A percentile compares a stretch with the other conserved stretches of the same genome.
Evolutionary conservation across 2,113 vertebrate species (phyloP).

Genomic region (Corythornis cristatus): DNA sequence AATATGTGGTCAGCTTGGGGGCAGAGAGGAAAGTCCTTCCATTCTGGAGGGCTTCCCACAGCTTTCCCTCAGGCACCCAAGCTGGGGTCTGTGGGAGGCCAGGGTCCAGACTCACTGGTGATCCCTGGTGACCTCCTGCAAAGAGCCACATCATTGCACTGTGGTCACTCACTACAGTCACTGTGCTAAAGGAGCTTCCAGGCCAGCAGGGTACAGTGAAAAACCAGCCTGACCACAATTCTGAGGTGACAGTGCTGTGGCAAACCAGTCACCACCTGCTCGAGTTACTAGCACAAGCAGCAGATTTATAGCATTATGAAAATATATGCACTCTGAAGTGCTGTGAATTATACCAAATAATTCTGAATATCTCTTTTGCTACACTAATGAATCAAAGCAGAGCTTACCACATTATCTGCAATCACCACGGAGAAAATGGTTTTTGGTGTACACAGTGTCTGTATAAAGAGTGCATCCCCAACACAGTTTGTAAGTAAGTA

Average conservation of each 20-base stretch:
- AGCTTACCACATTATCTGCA: conserved; percentile 45
- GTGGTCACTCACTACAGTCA: neutral
- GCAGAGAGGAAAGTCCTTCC: neutral
- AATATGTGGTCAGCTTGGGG: neutral
- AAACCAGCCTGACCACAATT: neutral
- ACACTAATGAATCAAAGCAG: conserved; percentile 70
- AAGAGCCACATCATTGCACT: neutral
- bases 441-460: conserved; percentile 6
- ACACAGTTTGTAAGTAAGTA: conserved; percentile 43
- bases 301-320: conserved; percentile 69
- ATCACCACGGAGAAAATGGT: conserved; percentile 58
- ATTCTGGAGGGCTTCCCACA: neutral
- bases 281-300: conserved; percentile 47
- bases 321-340: conserved; percentile 71
- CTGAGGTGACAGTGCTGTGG: conserved; percentile 19
- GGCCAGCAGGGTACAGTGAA: neutral
- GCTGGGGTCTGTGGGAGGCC: rapidly evolving
- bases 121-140: neutral
- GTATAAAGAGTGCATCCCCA: conserved; percentile 11
- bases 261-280: conserved; percentile 8
- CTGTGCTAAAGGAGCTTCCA: neutral
- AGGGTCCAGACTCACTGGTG: neutral
- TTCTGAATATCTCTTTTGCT: conserved; percentile 62
- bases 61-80: neutral
- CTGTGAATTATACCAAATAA: conserved; percentile 72